Base-by-base conservation (phyloP, 1,140 invertebrate species). In the Melipona quadrifasciata region DNA sequence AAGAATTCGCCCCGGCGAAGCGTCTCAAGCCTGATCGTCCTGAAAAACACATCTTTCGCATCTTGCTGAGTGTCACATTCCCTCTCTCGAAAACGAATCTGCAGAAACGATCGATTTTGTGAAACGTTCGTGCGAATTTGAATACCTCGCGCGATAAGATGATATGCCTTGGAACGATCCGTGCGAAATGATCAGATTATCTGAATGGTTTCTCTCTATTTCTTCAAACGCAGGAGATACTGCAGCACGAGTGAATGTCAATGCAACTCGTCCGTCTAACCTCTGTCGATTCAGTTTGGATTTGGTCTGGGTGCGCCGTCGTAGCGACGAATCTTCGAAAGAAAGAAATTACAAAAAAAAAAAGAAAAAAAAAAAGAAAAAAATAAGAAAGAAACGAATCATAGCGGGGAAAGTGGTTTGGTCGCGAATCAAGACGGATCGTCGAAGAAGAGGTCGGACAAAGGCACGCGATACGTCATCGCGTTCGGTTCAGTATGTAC, bases 211-310 rank as follows among this genome's bases (percentile, higher is more conserved):
- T 91, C 84, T 91, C 84, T 94, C 89, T 93, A 89, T 94, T 91
- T 91, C 84, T 90, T 39, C 87, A 85, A 91, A 92, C 93, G 39
- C 90, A 94, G 93, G 93, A 93, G 91, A 93, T 92, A 90, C 86
- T 91, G 85, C 92, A 93, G 76, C 92, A 91, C 89, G 92, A 94
- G 82, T 93, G 92, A 94, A 92, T 89, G 31, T 61, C 72, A 85
- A 76, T 47, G 8, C 89, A 82, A 82, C 81, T 90, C 89, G 68
- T 74, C 89, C 86, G 70, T 87, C 87, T 89, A 88, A 89, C 65
- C 84, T 84, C 53, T 72, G 78, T 84, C 78, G 47, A 68, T 71
- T 55, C 89, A 31, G 64, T 65, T 76, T 86, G 90, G 88, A 82
- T 89, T 86, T 89, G 87, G 87, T 82, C 86, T 86, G 74, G 57